These are phyloP conservation scores for Oreochromis niloticus DNA, from an alignment of 2,113 vertebrate genomes.

Conservation along the genomic window DNA sequence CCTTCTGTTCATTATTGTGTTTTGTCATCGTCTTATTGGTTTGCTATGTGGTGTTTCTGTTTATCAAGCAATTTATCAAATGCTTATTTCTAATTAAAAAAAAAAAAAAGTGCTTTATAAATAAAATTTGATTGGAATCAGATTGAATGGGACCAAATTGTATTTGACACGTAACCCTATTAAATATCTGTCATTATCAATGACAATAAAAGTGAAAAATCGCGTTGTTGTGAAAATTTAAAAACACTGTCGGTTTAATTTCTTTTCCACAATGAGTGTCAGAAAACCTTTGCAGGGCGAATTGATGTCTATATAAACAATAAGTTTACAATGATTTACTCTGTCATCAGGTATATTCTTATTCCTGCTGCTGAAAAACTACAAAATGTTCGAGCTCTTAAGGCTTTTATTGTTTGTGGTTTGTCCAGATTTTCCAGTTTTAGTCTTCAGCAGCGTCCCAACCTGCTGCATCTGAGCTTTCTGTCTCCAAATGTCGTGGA, in stretches of 20 bases:
- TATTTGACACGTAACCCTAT: neutral
- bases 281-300: neutral
- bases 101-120: neutral
- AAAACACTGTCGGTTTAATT: neutral
- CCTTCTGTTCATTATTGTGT: neutral
- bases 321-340: neutral
- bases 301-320: neutral
- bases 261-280: neutral
- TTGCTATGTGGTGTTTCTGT: neutral
- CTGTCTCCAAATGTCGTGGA: neutral
- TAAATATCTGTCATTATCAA: neutral
- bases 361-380: neutral
- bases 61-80: neutral
- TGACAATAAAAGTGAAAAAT: neutral
- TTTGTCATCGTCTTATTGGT: neutral
- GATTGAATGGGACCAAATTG: neutral
- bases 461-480: neutral
- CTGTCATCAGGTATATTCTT: neutral
- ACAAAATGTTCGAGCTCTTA: neutral
- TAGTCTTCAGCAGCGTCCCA: neutral
- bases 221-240: neutral
- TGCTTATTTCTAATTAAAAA: neutral
- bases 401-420: neutral
- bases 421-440: neutral
- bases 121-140: neutral